Conservation (phyloP, 2,888 invertebrate species). For the Oeneis ivallda region DNA sequence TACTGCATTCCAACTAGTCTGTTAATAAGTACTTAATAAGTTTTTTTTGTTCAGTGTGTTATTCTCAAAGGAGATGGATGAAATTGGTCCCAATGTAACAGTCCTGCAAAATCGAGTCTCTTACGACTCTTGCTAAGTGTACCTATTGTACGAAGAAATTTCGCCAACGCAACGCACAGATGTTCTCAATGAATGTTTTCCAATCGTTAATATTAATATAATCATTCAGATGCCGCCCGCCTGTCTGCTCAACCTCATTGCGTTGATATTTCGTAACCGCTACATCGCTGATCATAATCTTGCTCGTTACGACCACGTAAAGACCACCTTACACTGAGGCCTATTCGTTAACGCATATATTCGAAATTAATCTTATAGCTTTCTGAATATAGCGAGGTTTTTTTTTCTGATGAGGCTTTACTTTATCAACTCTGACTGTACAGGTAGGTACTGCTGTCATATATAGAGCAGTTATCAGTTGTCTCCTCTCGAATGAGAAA, state of each 20-base stretch:
- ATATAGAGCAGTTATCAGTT: too few relatives aligned
- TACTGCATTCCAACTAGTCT: constrained; percentile 1
- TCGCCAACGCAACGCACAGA: constrained; percentile 1
- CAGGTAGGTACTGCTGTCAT: too few relatives aligned
- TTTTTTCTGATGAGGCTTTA: too few relatives aligned
- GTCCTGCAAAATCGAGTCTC: neutral
- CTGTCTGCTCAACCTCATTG: constrained; percentile 22
- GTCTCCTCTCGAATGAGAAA: too few relatives aligned
- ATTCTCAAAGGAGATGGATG: neutral
- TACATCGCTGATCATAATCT: constrained; percentile 22
- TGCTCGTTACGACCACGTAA: constrained; percentile 11
- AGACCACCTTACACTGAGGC: constrained; percentile 12
- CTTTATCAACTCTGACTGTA: too few relatives aligned
- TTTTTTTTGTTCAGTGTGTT: neutral
- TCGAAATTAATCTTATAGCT: too few relatives aligned
- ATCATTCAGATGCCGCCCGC: constrained; percentile 13
- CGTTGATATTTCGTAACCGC: constrained; percentile 12
- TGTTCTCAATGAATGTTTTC: constrained; percentile 5
- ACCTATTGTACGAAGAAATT: neutral
- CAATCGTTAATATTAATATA: constrained; percentile 18
- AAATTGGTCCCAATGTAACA: too few relatives aligned
- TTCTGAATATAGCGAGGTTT: too few relatives aligned
- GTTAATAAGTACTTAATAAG: neutral
- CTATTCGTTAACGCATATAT: neutral
- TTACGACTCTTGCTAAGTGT: neutral